Percentiles rank a stretch among this genome's conserved stretches.
phyloP scores from a whole-genome alignment of 2,888 invertebrate genomes.

The Drosophila conformis region DNA sequence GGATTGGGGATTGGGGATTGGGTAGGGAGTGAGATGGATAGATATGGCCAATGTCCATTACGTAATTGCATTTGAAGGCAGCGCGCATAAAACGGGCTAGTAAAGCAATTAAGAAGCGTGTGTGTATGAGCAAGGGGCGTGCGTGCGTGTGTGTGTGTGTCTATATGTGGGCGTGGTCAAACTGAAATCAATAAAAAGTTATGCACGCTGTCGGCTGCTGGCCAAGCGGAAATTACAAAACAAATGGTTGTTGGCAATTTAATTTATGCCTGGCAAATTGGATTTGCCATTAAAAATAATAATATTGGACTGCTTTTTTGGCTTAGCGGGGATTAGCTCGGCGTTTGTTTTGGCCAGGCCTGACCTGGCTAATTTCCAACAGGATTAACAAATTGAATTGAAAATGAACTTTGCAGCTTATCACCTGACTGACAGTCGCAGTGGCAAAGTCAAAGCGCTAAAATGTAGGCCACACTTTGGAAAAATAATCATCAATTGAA shows the following conservation, averaged over 20 bases:
- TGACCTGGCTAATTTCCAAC: conserved; percentile 22
- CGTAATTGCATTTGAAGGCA: conserved; percentile 59
- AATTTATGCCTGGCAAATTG: conserved; percentile 70
- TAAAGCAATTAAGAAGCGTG: conserved; percentile 70
- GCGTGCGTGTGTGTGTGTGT: neutral
- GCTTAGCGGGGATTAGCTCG: conserved; percentile 71
- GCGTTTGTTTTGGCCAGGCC: conserved; percentile 12
- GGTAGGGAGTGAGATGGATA: neutral
- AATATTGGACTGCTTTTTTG: conserved; percentile 43
- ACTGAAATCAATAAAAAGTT: conserved; percentile 59
- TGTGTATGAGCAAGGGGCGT: conserved; percentile 26
- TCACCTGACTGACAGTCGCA: conserved; percentile 18
- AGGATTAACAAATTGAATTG: conserved; percentile 40
- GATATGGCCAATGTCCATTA: conserved; percentile 53
- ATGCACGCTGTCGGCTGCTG: conserved; percentile 23
- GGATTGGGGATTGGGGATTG: neutral
- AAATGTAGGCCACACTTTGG: conserved; percentile 63
- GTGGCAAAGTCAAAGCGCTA: conserved; percentile 27
- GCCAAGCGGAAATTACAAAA: conserved; percentile 70
- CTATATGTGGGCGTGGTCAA: conserved; percentile 8
- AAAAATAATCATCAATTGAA: conserved; percentile 36
- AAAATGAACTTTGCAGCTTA: conserved; percentile 37
- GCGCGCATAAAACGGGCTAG: conserved; percentile 65
- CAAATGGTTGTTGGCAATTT: conserved; percentile 54
- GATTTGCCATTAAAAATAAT: conserved; percentile 60